Evolutionary conservation across 2,888 invertebrate species (phyloP), one percentile per base, ranked within the genome.

Genomic region (Odontocerum albicorne): DNA sequence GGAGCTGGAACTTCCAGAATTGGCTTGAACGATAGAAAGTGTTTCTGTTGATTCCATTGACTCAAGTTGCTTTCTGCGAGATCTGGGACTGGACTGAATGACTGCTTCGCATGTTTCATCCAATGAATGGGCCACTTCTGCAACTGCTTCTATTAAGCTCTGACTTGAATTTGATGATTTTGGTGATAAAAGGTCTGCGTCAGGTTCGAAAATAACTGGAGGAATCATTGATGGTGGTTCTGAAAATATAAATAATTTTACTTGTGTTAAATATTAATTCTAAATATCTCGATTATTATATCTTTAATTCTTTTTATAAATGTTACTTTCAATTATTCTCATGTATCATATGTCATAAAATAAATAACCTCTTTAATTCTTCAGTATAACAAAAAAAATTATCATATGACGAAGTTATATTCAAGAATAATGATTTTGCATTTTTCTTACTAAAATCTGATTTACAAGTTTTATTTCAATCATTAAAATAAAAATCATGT

Each of bases 31-130:
- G 33, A 77, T 75, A 6, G 75, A 72, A 63, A 75, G 70, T 12
- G 74, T 69, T 49, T 79, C 78, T 15, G 72, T 67, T 60, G 74
- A 75, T 64, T 81, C 80, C 13, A 77, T 65, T 64, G 76, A 73
- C 57, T 79, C 79, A 1, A 80, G 65, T 36, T 80, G 73, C 66
- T 72, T 76, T 59, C 80, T 66, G 63, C 78, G 79, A 1, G 78
- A 72, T 60, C 79, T 70, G 20, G 84, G 82, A 64, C 84, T 83
- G 12, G 80, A 80, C 67, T 83, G 83, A 51, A 86, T 84, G 1
- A 84, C 83, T 22, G 83, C 80, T 66, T 84, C 87, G 15, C 86
- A 86, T 1, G 87, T 81, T 65, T 84, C 84, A 64, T 88, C 87
- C 39, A 86, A 66, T 1, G 84, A 81, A 62, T 80, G 83, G 1